These are phyloP conservation scores for Tetragonula carbonaria DNA, from an alignment of 2,888 invertebrate genomes.

Conservation along the genomic window DNA sequence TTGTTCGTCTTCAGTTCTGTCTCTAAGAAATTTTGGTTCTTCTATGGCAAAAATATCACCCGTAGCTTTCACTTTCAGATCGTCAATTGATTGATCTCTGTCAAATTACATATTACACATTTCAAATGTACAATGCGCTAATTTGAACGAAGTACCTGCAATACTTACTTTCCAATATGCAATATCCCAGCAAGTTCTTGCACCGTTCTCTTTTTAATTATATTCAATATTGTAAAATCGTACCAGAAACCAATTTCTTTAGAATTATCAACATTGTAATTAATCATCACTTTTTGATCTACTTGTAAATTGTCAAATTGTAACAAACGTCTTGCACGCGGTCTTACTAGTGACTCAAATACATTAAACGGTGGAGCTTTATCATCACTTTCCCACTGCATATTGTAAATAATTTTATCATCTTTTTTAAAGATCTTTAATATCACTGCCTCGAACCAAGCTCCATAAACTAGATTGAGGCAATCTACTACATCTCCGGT, in stretches of 20 bases:
- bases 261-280: slow-evolving; percentile 90
- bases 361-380: slow-evolving; percentile 78
- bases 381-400: slow-evolving; percentile 81
- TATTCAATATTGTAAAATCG: slow-evolving; percentile 86
- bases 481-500: slow-evolving; percentile 89
- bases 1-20: slow-evolving; percentile 84
- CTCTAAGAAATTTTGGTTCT: slow-evolving; percentile 83
- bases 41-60: slow-evolving; percentile 90
- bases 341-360: slow-evolving; percentile 87
- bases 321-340: slow-evolving; percentile 87
- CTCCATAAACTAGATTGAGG: slow-evolving; percentile 86
- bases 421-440: slow-evolving; percentile 84
- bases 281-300: slow-evolving; percentile 89
- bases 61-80: slow-evolving; percentile 86
- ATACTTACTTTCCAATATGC: slow-evolving; percentile 85
- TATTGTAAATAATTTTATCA: slow-evolving; percentile 70
- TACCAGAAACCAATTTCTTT: slow-evolving; percentile 90
- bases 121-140: background rate
- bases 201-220: slow-evolving; percentile 83
- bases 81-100: slow-evolving; percentile 83
- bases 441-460: slow-evolving; percentile 91
- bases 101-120: slow-evolving; percentile 2
- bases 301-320: slow-evolving; percentile 85
- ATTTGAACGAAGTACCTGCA: background rate
- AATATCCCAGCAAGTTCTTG: slow-evolving; percentile 86